These are phyloP conservation scores for Gobio occitaniae DNA, from an alignment of 2,797 vertebrate species.

Conservation along the genomic window DNA sequence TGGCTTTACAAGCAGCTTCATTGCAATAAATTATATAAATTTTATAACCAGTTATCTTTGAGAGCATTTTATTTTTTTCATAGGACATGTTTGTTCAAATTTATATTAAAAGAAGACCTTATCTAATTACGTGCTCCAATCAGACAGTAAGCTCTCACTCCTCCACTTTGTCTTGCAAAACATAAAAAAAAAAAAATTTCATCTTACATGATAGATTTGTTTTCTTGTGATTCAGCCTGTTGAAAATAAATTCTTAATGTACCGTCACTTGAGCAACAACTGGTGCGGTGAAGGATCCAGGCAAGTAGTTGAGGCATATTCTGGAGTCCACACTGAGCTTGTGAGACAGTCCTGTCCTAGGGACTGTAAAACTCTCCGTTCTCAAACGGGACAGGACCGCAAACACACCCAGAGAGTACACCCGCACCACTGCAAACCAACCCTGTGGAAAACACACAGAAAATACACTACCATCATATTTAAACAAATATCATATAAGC, in stretches of 20 bases:
- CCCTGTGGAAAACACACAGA: conserved; percentile 72
- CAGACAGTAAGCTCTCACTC: neutral
- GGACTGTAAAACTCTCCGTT: conserved; percentile 86
- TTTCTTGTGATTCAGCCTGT: neutral
- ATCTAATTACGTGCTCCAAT: neutral
- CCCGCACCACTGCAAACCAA: conserved; percentile 82
- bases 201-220: neutral
- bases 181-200: too few relatives aligned
- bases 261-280: conserved; percentile 81
- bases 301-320: conserved; percentile 83
- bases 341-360: conserved; percentile 77
- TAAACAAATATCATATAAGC: neutral
- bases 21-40: neutral
- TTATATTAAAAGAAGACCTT: neutral
- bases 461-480: conserved; percentile 1
- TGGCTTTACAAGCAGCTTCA: conserved; percentile 35
- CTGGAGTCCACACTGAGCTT: conserved; percentile 83
- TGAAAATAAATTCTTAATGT: conserved; percentile 27
- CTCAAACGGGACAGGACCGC: conserved; percentile 88
- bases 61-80: neutral
- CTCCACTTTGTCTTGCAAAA: neutral
- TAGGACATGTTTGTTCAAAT: neutral
- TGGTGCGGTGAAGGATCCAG: conserved; percentile 80
- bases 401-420: conserved; percentile 86
- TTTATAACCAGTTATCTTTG: neutral